Evolutionary conservation across 1,140 invertebrate genomes (phyloP), one percentile per base, ranked within the genome.

Genomic region (Zaprionus camerounensis): DNA sequence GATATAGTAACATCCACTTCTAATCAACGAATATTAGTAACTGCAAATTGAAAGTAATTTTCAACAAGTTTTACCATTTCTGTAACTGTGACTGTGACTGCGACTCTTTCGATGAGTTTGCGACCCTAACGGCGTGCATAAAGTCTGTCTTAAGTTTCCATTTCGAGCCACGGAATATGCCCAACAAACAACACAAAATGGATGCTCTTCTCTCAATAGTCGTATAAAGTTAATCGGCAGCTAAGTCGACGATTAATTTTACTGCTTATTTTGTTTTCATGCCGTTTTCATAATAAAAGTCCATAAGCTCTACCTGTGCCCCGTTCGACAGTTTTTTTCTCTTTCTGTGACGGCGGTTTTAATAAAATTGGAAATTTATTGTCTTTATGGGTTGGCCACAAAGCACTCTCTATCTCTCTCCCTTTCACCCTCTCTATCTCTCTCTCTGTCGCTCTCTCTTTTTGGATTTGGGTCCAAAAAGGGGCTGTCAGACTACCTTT

Each of bases 331-430:
- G 1, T 17, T 24, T 28, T 28, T 56, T n/a, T 12, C 20, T 53
- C 22, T 26, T 31, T 67, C 51, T 61, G 41, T 49, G 78, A 72
- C 87, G 62, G 80, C 69, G 79, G 76, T 66, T 66, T 46, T 78
- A 80, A 91, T 91, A 91, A 91, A 91, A 84, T 91, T 79, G 71
- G 28, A 82, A 91, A 91, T 91, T 91, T 91, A 91, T 88, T 74
- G 83, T 86, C 84, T 71, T 81, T 78, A 76, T 81, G 75, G 53
- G 61, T 58, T 57, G 65, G 28, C 28, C 57, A 36, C 62, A 15
- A 64, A 58, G 44, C 62, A 24, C 24, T 58, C 38, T 15, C 55
- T 17, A 44, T 20, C 59, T 12, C 13, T 63, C 51, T 51, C 22
- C 38, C 51, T 58, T 46, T 22, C 34, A 31, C 44, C 13, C 24